Percentiles rank a stretch among this genome's conserved stretches.
Conservation (phyloP, 2,888 invertebrate genomes). For the Netelia fuscicornis region DNA sequence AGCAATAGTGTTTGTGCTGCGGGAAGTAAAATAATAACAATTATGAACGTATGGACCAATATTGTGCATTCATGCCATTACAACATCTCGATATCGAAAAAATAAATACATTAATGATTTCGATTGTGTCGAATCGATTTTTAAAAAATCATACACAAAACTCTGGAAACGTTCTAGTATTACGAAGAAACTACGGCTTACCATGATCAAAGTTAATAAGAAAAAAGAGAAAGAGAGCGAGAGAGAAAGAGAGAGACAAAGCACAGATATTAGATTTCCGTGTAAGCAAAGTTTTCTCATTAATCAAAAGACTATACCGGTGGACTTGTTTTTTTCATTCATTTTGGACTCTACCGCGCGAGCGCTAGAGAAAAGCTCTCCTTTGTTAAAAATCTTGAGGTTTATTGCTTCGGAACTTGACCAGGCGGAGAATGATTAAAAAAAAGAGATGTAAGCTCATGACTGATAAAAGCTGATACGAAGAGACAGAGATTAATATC, state of each 20-base stretch:
- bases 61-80: not conserved
- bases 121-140: not conserved
- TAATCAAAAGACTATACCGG: conserved; percentile 41
- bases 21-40: not conserved
- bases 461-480: conserved; percentile 2
- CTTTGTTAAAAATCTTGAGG: conserved; percentile 9
- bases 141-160: conserved; percentile 25
- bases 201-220: conserved; percentile 26
- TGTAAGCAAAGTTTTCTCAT: conserved; percentile 61
- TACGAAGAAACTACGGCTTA: not conserved
- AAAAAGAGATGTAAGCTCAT: not conserved
- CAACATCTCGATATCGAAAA: not conserved
- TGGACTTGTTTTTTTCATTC: not conserved
- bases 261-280: conserved; percentile 46
- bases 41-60: not conserved
- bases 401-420: conserved; percentile 13
- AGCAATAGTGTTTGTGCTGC: not conserved
- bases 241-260: not conserved
- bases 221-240: conserved; percentile 2
- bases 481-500: conserved; percentile 15
- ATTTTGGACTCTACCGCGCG: not conserved
- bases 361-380: not conserved
- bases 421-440: not conserved
- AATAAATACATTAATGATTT: not conserved
- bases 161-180: not conserved